Base-by-base conservation (phyloP, 2,888 invertebrate species). In the Diarsia dahlii region DNA sequence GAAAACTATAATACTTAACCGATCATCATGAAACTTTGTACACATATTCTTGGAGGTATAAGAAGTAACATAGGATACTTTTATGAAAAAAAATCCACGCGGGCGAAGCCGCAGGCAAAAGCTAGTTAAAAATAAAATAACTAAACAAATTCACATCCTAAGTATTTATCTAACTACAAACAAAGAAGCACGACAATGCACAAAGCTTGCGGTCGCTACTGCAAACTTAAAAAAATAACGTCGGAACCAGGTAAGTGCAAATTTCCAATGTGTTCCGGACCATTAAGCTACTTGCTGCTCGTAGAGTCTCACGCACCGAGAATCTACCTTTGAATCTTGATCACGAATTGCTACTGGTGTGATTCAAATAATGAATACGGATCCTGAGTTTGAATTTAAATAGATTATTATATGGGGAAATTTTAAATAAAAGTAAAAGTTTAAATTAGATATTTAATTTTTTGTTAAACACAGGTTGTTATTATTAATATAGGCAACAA, bases 231-330 rank as follows among this genome's bases (percentile, higher is more conserved):
- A 86, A 89, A 79, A 75, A 88, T 65, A 81, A 82, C 69, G 77
- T 71, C 69, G 76, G 86, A 84, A 78, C 82, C 79, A 84, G 87
- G 86, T 84, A 86, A 91, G 92, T 92, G 92, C 91, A 92, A 94
- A 94, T 94, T 93, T 91, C 91, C 92, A 92, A 93, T 93, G 91
- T 90, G 92, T 93, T 93, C 91, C 91, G 88, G 86, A 81, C 92
- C 93, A 94, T 94, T 94, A 93, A 91, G 91, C 91, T 89, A 90
- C 92, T 93, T 93, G 91, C 90, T 86, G 88, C 88, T 89, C 89
- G 86, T 88, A 79, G 86, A 90, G 88, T 90, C 91, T 90, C 90
- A 91, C 90, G 91, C 92, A 92, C 85, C 82, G 86, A 77, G 79
- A 81, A 84, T 81, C 83, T 71, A 46, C 85, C 85, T 90, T 91